A percentile compares a stretch with the other conserved stretches of the same genome.
phyloP scores from a whole-genome alignment of 2,888 invertebrate species.

The Aspidiotus destructor region DNA sequence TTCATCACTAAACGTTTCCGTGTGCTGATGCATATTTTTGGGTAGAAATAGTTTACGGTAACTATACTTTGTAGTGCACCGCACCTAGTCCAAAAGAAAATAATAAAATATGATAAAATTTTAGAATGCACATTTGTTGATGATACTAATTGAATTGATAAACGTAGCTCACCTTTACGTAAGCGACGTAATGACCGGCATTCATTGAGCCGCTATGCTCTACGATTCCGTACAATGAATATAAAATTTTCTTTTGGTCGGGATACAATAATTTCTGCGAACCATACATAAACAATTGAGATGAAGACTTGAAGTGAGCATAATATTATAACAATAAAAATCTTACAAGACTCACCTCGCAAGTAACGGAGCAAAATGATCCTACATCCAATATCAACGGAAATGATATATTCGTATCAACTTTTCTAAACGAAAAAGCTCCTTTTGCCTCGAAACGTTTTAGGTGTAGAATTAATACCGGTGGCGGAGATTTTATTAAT shows the following conservation, averaged over 20 bases:
- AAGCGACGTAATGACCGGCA: conserved; percentile 88
- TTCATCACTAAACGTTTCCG: conserved; percentile 24
- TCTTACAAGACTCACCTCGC: conserved; percentile 43
- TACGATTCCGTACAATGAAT: conserved; percentile 88
- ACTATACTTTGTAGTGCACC: conserved; percentile 33
- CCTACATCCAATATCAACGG: conserved; percentile 76
- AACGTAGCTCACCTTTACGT: conserved; percentile 56
- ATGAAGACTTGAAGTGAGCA: background rate
- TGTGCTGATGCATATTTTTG: conserved; percentile 23
- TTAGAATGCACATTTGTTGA: background rate
- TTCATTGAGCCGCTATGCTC: conserved; percentile 87
- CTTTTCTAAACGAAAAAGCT: conserved; percentile 50
- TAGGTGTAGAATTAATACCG: conserved; percentile 85
- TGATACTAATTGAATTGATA: background rate
- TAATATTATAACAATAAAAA: conserved; percentile 10
- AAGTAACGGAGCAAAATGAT: conserved; percentile 69
- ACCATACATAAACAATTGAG: conserved; percentile 29
- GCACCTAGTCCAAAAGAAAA: conserved; percentile 25
- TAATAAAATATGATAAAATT: background rate
- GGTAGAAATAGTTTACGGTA: conserved; percentile 34
- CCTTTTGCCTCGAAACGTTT: conserved; percentile 82
- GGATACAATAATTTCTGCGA: conserved; percentile 45
- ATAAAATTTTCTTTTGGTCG: conserved; percentile 61
- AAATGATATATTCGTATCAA: conserved; percentile 77
- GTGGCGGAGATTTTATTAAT: conserved; percentile 81